Base-by-base conservation (phyloP, 2,113 vertebrate species). In the Pelecanus crispus region DNA sequence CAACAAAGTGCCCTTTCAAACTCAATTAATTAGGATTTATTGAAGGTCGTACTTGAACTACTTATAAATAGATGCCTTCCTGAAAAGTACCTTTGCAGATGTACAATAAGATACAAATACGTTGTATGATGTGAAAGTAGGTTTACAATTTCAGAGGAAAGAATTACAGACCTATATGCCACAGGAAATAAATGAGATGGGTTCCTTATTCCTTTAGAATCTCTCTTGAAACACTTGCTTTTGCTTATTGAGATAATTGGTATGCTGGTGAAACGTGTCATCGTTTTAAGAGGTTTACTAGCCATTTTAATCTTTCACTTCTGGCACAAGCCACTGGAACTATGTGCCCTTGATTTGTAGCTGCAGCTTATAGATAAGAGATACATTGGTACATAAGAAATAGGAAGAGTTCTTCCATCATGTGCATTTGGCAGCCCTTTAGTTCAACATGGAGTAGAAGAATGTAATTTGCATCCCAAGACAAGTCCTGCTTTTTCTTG, bases 81-180 rank as follows among this genome's bases (percentile, higher is more conserved):
- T 88, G 95, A 72, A 63, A 85, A 94, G 86, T 63, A 40, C 63
- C 93, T 92, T 52, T 92, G 81, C 52, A 94, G 89, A 80, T 86
- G 63, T 29, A 74, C 91, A 78, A 28, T 67, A 17, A 82, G 91
- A 36, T 81, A 34, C 55, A 79, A 65, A 81, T 61, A 4, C 6
- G 1, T 72, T 38, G 22, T 62, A 28, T 28, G 56, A 42, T 62
- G 45, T 22, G 34, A 61, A 88, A 84, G 40, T 5, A 58, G 49
- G 34, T 28, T 79, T 85, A 74, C 15, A 66, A 47, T 86, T 73
- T 77, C 59, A 80, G 66, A 62, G 47, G 73, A 15, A 53, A 7
- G 53, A 53, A 47, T 9, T 66, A 31, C 3, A 20, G 32, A 11
- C 49, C 19, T 45, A 0, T 9, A 22, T 29, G 36, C 42, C 26